phyloP scores from a whole-genome alignment of 2,113 vertebrate species.

The Onychostruthus taczanowskii region DNA sequence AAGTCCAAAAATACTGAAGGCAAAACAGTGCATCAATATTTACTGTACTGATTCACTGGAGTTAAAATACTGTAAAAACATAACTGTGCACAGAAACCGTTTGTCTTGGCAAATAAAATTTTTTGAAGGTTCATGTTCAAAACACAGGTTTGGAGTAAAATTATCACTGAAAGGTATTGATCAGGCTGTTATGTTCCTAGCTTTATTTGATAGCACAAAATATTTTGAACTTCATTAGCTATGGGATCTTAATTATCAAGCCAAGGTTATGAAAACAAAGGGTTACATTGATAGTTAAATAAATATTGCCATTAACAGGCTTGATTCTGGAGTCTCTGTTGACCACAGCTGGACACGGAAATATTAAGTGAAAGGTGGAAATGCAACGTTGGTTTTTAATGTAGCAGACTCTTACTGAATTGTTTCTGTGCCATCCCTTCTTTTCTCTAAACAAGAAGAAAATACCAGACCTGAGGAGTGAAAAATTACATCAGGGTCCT shows the following conservation, averaged over 20 bases:
- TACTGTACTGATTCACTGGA: conserved; percentile 66
- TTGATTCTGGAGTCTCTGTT: neutral
- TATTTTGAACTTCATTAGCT: neutral
- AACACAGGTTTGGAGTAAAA: conserved; percentile 34
- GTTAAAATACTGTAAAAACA: conserved; percentile 71
- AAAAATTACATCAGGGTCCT: neutral
- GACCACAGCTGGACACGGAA: neutral
- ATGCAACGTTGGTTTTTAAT: neutral
- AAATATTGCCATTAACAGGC: conserved; percentile 28
- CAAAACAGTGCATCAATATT: conserved; percentile 71
- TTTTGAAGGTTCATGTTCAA: conserved; percentile 38
- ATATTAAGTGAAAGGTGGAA: neutral
- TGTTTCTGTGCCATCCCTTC: neutral
- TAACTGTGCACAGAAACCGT: conserved; percentile 44
- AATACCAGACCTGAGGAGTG: neutral
- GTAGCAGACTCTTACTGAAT: neutral
- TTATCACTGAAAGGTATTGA: conserved; percentile 35
- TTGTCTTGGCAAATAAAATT: conserved; percentile 52
- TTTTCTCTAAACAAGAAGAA: neutral
- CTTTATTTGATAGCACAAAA: neutral
- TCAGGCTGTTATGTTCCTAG: neutral
- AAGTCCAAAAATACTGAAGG: conserved; percentile 61
- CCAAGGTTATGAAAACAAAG: conserved; percentile 25
- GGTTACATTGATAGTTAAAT: conserved; percentile 3
- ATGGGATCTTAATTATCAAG: neutral